Conservation (phyloP, 2,113 vertebrate genomes). For the Nanger granti region DNA sequence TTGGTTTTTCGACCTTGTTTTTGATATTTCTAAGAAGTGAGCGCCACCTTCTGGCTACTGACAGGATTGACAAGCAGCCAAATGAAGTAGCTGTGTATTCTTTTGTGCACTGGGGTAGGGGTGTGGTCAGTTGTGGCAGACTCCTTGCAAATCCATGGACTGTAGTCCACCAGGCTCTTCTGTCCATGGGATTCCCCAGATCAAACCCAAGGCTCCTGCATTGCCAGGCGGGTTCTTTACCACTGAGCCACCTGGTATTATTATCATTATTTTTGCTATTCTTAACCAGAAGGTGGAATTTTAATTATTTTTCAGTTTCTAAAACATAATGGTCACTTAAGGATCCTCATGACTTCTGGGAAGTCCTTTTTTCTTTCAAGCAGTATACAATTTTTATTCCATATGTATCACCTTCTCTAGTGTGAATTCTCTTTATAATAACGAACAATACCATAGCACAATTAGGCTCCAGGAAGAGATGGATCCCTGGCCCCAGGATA, state of each 20-base stretch:
- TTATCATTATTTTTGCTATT: background rate
- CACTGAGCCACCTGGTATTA: background rate
- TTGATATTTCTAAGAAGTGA: background rate
- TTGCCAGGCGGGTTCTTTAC: background rate
- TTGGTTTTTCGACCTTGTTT: rapidly evolving
- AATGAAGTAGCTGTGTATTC: background rate
- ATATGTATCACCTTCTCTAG: background rate
- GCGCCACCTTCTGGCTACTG: conserved; percentile 22
- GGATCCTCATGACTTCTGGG: background rate
- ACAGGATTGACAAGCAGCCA: background rate
- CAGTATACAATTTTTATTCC: background rate
- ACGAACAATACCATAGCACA: rapidly evolving
- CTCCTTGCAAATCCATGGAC: background rate
- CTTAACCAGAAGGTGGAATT: background rate
- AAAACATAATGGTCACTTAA: background rate
- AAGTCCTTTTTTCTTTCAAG: background rate
- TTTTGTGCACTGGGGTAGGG: background rate
- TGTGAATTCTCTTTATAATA: background rate
- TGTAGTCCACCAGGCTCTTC: background rate
- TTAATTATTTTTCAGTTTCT: background rate
- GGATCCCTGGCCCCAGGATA: background rate
- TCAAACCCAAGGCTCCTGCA: background rate
- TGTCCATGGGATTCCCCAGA: background rate
- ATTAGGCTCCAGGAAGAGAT: background rate
- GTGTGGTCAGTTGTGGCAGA: background rate